Evolutionary conservation across 2,888 invertebrate genomes (phyloP).

Genomic region (Drosophila kambysellisi): DNA sequence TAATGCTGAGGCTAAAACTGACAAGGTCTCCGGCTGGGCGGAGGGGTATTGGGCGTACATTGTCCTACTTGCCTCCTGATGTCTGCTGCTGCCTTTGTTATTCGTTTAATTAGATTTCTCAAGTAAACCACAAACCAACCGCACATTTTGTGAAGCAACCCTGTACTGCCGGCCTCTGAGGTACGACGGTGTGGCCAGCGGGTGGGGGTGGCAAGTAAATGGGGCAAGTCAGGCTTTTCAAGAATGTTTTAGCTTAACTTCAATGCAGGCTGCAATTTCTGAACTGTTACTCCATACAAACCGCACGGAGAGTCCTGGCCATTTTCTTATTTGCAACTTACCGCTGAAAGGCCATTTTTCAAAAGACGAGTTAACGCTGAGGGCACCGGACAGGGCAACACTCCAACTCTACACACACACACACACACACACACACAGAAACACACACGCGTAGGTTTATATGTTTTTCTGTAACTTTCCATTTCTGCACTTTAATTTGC

Average conservation of each 20-base stretch:
- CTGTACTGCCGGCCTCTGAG: neutral
- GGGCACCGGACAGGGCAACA: slow-evolving; percentile 13
- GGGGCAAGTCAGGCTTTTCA: slow-evolving; percentile 30
- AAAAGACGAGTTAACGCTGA: slow-evolving; percentile 34
- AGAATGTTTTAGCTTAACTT: slow-evolving; percentile 54
- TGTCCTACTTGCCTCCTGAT: slow-evolving; percentile 41
- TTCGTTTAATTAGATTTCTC: slow-evolving; percentile 81
- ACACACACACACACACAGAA: neutral
- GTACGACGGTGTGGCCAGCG: slow-evolving; percentile 15
- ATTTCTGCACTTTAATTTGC: slow-evolving; percentile 79
- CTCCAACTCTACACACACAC: slow-evolving; percentile 1
- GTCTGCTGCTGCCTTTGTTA: slow-evolving; percentile 55
- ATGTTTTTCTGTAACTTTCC: slow-evolving; percentile 59
- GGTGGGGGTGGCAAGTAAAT: neutral
- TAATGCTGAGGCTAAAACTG: neutral
- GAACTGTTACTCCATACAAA: slow-evolving; percentile 46
- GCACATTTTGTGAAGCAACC: slow-evolving; percentile 77
- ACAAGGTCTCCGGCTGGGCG: neutral
- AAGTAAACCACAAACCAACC: slow-evolving; percentile 74
- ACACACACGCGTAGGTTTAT: neutral
- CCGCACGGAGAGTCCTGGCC: slow-evolving; percentile 45
- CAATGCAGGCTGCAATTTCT: slow-evolving; percentile 61
- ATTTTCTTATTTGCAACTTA: slow-evolving; percentile 66
- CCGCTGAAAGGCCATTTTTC: slow-evolving; percentile 67
- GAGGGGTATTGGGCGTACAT: slow-evolving; percentile 14